These are phyloP conservation scores for Yponomeuta plumbellus DNA, from an alignment of 2,888 invertebrate species.

Conservation along the genomic window DNA sequence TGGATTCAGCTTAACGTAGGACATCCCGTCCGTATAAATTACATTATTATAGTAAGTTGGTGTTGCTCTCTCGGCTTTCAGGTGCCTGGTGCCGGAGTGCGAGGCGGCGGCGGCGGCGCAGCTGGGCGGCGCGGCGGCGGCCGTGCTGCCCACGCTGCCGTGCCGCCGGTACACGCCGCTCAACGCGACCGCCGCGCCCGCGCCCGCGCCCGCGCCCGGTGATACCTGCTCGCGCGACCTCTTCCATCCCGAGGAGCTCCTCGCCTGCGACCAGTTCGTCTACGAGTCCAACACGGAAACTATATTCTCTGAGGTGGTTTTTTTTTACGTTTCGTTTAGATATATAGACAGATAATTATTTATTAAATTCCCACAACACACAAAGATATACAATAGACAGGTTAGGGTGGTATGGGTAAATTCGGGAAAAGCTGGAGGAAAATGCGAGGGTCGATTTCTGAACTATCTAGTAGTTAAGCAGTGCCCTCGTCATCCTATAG, in stretches of 20 bases:
- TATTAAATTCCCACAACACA: too few species aligned
- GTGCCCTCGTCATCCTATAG: too few species aligned
- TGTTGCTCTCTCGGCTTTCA: constrained; percentile 29
- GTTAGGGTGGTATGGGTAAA: too few species aligned
- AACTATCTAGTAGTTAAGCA: too few species aligned
- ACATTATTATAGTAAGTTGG: too few species aligned
- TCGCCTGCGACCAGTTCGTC: constrained; percentile 44
- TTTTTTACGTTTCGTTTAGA: background rate
- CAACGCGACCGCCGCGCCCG: constrained; percentile 7
- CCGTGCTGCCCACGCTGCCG: constrained; percentile 36
- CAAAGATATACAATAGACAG: too few species aligned
- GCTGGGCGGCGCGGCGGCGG: constrained; percentile 34
- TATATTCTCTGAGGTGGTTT: constrained; percentile 54
- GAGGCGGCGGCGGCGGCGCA: constrained; percentile 41
- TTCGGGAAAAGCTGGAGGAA: too few species aligned
- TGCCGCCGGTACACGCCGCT: constrained; percentile 41
- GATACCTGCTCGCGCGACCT: constrained; percentile 40
- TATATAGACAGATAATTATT: too few species aligned
- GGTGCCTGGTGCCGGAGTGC: constrained; percentile 76
- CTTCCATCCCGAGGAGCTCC: constrained; percentile 40
- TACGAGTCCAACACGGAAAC: constrained; percentile 46
- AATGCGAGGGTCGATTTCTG: too few species aligned
- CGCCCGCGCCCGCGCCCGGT: background rate
- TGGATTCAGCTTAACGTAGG: too few species aligned
- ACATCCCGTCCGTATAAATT: too few species aligned